Percentiles rank a stretch among this genome's conserved stretches.
These are phyloP conservation scores for Hozukius guyotensis DNA, from an alignment of 2,797 vertebrate species.

Conservation along the genomic window DNA sequence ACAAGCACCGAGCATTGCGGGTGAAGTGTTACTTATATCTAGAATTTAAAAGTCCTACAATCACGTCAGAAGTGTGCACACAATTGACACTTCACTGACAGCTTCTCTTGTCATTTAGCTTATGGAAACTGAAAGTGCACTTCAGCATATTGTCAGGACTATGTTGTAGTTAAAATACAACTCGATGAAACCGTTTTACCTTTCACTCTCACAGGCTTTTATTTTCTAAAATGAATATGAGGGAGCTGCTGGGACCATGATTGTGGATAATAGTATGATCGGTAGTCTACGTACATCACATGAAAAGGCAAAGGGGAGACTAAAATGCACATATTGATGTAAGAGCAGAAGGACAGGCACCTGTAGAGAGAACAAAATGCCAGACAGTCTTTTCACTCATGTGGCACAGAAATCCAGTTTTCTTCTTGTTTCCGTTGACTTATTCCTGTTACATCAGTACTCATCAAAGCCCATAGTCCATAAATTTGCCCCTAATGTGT, in stretches of 20 bases:
- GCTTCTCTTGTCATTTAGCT: background rate
- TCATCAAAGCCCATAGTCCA: background rate
- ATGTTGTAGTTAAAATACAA: background rate
- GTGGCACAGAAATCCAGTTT: background rate
- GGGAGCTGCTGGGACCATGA: background rate
- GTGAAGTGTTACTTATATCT: background rate
- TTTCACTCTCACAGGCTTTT: background rate
- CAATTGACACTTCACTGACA: background rate
- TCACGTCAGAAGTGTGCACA: background rate
- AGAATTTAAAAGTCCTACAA: background rate
- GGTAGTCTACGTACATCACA: background rate
- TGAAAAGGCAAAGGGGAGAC: background rate
- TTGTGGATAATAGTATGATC: conserved; percentile 1
- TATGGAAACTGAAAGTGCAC: background rate
- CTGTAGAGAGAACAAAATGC: background rate
- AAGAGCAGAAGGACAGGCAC: background rate
- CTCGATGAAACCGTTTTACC: background rate
- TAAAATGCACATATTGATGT: background rate
- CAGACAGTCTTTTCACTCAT: background rate
- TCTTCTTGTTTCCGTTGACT: conserved; percentile 1
- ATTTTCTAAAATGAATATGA: background rate
- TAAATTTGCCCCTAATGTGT: conserved; percentile 11
- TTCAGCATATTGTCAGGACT: background rate
- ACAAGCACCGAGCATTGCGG: background rate
- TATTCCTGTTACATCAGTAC: background rate